These are phyloP conservation scores for Amphimallon solstitiale DNA, from an alignment of 2,888 invertebrate species.

Conservation along the genomic window DNA sequence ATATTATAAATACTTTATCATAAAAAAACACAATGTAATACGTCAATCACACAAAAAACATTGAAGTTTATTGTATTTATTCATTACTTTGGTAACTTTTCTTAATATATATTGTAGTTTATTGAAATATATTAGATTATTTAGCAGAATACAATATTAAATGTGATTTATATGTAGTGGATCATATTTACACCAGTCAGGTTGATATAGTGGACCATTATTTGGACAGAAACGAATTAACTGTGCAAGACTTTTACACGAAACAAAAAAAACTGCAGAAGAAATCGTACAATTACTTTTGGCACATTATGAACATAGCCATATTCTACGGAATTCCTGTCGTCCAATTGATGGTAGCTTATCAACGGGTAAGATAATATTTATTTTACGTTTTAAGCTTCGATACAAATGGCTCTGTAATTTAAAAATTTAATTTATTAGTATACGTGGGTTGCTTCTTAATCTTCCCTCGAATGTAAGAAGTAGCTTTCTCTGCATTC, in stretches of 20 bases:
- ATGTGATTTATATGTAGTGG: conserved; percentile 2
- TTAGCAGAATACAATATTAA: background rate
- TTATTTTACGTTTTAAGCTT: conserved; percentile 1
- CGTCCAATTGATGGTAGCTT: conserved; percentile 82
- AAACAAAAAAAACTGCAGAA: conserved; percentile 66
- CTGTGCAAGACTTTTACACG: conserved; percentile 40
- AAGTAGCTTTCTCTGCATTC: too few species aligned
- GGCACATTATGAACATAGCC: conserved; percentile 81
- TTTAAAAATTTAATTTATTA: background rate
- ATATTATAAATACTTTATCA: too few species aligned
- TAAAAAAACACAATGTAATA: too few species aligned
- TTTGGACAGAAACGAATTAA: conserved; percentile 37
- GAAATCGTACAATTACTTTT: conserved; percentile 75
- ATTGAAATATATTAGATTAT: background rate
- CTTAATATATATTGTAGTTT: too few species aligned
- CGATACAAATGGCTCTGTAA: too few species aligned
- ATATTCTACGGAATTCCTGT: conserved; percentile 89
- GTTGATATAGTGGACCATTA: conserved; percentile 20
- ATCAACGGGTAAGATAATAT: conserved; percentile 71
- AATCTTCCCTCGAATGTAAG: too few species aligned
- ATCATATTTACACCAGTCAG: background rate
- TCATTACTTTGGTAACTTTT: too few species aligned
- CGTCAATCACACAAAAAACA: too few species aligned
- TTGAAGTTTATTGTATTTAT: too few species aligned
- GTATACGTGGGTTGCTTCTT: background rate